Evolutionary conservation across 1,140 invertebrate species (phyloP), one percentile per base, ranked within the genome.

Genomic region (Antheraea mylitta): DNA sequence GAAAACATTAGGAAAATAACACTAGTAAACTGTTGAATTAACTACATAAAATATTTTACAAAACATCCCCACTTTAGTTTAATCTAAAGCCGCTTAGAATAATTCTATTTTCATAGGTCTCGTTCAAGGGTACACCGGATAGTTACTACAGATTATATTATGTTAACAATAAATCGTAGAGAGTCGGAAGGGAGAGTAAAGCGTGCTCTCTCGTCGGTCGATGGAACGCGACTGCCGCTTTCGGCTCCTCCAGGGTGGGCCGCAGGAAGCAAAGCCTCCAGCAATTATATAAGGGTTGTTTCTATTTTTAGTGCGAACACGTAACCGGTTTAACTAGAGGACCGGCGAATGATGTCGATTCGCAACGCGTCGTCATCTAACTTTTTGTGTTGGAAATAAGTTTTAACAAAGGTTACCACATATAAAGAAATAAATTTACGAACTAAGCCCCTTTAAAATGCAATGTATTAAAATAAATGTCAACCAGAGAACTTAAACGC

Each of bases 221-320:
- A 68, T 69, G 69, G 71, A 66, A 45, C 37, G 22, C 60, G 68
- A 73, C 72, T 73, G 66, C 63, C 59, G 76, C 69, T 53, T 61
- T 66, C 67, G 66, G 60, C 67, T 60, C 69, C 48, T 64, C 67
- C 68, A 48, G 71, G 65, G 74, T 75, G 70, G 75, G 77, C 70
- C 74, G 75, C 73, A 79, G 78, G 78, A 82, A 85, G 74, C 82
- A 81, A 86, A 90, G 85, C 86, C 88, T 89, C 86, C 86, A 76
- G 85, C 80, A 87, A 86, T 88, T 89, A 86, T 85, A 80, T 89
- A 89, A 89, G 88, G 88, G 88, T 83, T 81, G 85, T 65, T 80
- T 78, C 85, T 90, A 90, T 89, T 88, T 89, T 87, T 86, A 86
- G 85, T 68, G 42, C 71, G 73, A 70, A 61, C 71, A 78, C 76